Evolutionary conservation across 2,113 vertebrate genomes (phyloP).

Genomic region (Ptyas mucosa): DNA sequence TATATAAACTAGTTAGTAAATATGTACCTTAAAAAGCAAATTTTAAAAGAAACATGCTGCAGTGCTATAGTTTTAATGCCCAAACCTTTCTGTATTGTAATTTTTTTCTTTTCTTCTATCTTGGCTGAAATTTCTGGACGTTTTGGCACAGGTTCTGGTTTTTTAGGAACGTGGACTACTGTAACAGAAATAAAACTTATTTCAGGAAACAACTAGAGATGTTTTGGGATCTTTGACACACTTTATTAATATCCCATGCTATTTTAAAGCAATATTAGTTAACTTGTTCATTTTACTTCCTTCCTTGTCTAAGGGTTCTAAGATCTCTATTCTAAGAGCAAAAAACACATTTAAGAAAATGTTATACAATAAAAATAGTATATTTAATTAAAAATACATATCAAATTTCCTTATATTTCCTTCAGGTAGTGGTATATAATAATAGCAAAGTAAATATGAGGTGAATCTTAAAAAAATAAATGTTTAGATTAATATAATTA

Average conservation of each 20-base stretch:
- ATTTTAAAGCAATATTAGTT: not conserved
- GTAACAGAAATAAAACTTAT: slow-evolving; percentile 33
- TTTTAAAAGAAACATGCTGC: not conserved
- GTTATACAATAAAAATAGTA: slow-evolving; percentile 1
- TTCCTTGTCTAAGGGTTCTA: not conserved
- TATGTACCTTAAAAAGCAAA: not conserved
- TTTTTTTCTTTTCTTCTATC: slow-evolving; percentile 72
- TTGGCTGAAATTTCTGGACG: slow-evolving; percentile 55
- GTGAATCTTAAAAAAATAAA: not conserved
- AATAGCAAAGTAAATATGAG: not conserved
- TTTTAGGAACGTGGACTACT: slow-evolving; percentile 65
- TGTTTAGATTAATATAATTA: not conserved
- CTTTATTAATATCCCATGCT: not conserved
- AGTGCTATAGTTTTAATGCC: slow-evolving; percentile 5
- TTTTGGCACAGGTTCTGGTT: slow-evolving; percentile 57
- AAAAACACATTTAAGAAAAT: not conserved
- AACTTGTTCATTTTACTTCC: not conserved
- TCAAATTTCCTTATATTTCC: not conserved
- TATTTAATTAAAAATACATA: not conserved
- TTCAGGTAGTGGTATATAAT: not conserved
- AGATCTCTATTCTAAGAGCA: not conserved
- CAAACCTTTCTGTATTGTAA: slow-evolving; percentile 74
- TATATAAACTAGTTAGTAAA: not conserved
- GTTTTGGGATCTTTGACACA: not conserved
- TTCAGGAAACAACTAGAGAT: not conserved